Conservation (phyloP, 2,113 vertebrate species). For the Oncorhynchus clarkii region DNA sequence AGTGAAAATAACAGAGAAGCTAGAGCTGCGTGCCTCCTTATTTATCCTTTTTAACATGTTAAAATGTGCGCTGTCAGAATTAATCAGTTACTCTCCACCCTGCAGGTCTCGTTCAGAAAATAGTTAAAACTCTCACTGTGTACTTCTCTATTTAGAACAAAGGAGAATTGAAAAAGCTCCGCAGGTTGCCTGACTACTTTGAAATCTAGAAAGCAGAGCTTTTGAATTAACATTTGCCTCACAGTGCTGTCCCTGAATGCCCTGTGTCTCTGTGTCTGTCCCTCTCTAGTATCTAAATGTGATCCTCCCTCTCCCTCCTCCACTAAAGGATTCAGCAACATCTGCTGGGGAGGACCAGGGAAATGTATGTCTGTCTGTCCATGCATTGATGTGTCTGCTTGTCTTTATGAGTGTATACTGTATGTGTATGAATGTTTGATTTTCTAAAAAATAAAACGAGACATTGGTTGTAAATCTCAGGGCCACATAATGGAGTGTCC, state of each 20-base stretch:
- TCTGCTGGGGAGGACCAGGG: not conserved
- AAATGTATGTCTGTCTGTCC: not conserved
- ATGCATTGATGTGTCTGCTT: slow-evolving; percentile 15
- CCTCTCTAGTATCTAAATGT: slow-evolving; percentile 38
- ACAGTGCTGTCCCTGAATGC: slow-evolving; percentile 54
- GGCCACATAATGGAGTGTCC: not conserved
- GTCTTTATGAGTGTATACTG: not conserved
- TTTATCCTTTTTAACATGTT: too few relatives aligned
- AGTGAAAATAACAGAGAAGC: too few relatives aligned
- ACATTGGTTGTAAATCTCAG: too few relatives aligned
- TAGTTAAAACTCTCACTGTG: slow-evolving; percentile 14
- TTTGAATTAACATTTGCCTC: slow-evolving; percentile 57
- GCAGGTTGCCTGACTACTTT: slow-evolving; percentile 38
- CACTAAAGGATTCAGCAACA: slow-evolving; percentile 41
- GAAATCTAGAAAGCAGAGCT: slow-evolving; percentile 51
- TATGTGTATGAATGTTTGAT: too few relatives aligned
- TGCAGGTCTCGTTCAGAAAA: too few relatives aligned
- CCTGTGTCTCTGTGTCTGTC: slow-evolving; percentile 42
- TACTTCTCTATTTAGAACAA: slow-evolving; percentile 26
- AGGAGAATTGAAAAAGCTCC: slow-evolving; percentile 43
- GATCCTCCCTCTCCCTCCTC: slow-evolving; percentile 19
- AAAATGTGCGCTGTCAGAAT: too few relatives aligned
- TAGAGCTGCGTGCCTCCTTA: too few relatives aligned
- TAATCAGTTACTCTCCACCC: too few relatives aligned
- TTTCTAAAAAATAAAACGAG: too few relatives aligned